Percentiles rank a stretch among this genome's conserved stretches.
Evolutionary conservation across 2,797 vertebrate genomes (phyloP).

Genomic region (Acomys russatus): DNA sequence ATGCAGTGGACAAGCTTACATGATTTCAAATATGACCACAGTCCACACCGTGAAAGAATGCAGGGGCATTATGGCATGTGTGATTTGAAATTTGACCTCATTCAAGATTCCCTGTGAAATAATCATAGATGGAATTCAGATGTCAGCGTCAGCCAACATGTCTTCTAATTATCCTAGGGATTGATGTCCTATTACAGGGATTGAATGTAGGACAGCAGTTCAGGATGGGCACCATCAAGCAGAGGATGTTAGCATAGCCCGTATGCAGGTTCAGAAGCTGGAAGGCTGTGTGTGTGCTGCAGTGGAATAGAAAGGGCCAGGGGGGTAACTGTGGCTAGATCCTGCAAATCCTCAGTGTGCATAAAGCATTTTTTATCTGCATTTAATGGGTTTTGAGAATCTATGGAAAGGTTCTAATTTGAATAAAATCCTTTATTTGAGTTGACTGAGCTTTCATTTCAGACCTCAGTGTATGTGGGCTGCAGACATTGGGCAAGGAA

Average conservation of each 20-base stretch:
- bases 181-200: neutral
- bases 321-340: accelerated
- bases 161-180: neutral
- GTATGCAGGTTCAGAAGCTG: neutral
- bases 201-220: neutral
- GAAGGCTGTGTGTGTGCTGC: neutral
- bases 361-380: neutral
- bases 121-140: neutral
- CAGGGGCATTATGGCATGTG: neutral
- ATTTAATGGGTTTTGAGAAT: neutral
- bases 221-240: neutral
- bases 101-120: neutral
- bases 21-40: neutral
- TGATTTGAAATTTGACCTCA: neutral
- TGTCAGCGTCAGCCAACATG: neutral
- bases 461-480: conserved; percentile 36
- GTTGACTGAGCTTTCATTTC: conserved; percentile 61
- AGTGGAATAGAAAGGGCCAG: neutral
- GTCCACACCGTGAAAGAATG: neutral
- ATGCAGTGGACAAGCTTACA: neutral
- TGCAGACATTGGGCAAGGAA: neutral
- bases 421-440: neutral
- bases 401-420: conserved; percentile 18
- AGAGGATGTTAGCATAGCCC: neutral
- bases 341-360: neutral